Percentiles rank a stretch among this genome's conserved stretches.
These are phyloP conservation scores for Aleadryas rufinucha DNA, from an alignment of 2,113 vertebrate species.

Conservation along the genomic window DNA sequence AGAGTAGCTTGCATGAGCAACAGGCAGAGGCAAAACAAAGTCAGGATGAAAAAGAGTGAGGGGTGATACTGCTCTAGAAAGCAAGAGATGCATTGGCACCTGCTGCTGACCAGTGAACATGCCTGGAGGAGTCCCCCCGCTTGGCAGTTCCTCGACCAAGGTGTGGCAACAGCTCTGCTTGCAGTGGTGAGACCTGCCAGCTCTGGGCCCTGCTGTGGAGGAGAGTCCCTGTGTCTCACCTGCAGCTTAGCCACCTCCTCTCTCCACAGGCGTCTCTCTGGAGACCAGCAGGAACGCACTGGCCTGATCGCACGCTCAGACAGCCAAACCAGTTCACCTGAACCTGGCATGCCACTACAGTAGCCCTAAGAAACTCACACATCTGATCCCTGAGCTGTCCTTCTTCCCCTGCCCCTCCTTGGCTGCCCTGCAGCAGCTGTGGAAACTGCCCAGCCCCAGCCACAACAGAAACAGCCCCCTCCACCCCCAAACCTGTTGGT, in stretches of 20 bases:
- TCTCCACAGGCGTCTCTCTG: neutral
- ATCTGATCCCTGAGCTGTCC: neutral
- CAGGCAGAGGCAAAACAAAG: neutral
- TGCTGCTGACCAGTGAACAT: neutral
- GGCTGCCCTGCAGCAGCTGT: neutral
- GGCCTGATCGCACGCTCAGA: neutral
- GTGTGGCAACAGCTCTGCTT: neutral
- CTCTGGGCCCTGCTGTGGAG: neutral
- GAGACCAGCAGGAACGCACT: neutral
- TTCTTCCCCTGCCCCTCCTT: neutral
- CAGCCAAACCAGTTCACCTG: neutral
- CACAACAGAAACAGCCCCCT: neutral
- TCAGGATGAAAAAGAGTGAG: neutral
- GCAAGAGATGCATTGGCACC: neutral
- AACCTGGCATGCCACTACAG: neutral
- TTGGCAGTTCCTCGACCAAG: neutral
- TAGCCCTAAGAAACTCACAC: neutral
- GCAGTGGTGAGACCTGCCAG: neutral
- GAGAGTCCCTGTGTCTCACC: neutral
- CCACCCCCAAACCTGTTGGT: neutral
- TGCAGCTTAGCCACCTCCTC: neutral
- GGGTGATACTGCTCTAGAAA: neutral
- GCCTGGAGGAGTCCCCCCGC: neutral
- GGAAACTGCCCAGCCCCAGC: neutral
- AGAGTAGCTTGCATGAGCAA: neutral